Evolutionary conservation across 1,140 invertebrate genomes (phyloP).

Genomic region (Sipha flava): DNA sequence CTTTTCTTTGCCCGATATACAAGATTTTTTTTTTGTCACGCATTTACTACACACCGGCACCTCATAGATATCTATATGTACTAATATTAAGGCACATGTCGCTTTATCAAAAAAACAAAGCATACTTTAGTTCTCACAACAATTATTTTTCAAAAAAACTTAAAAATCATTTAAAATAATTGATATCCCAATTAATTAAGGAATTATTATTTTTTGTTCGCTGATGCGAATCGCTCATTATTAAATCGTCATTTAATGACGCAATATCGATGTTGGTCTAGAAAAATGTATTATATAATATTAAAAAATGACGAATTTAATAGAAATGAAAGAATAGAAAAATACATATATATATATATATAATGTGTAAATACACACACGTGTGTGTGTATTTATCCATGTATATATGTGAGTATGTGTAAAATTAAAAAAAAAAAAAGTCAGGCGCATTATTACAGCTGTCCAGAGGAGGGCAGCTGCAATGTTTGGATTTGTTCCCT

Average conservation of each 20-base stretch:
- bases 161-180: constrained; percentile 2
- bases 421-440: constrained; percentile 25
- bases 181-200: background rate
- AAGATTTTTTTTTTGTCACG: background rate
- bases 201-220: background rate
- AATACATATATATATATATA: background rate
- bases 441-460: constrained; percentile 26
- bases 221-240: background rate
- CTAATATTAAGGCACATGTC: background rate
- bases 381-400: background rate
- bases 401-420: background rate
- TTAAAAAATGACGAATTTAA: background rate
- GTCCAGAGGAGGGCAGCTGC: constrained; percentile 25
- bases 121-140: too few species aligned
- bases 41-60: background rate
- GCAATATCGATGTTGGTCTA: background rate
- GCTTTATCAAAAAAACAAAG: background rate
- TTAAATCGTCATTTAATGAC: background rate
- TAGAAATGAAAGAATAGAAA: background rate
- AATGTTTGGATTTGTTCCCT: constrained; percentile 29
- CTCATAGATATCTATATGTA: background rate
- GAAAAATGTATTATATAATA: background rate
- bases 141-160: background rate
- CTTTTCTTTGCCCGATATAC: background rate
- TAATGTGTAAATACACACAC: background rate